These are phyloP conservation scores for Hystrix brachyura DNA, from an alignment of 2,113 vertebrate genomes.

Conservation along the genomic window DNA sequence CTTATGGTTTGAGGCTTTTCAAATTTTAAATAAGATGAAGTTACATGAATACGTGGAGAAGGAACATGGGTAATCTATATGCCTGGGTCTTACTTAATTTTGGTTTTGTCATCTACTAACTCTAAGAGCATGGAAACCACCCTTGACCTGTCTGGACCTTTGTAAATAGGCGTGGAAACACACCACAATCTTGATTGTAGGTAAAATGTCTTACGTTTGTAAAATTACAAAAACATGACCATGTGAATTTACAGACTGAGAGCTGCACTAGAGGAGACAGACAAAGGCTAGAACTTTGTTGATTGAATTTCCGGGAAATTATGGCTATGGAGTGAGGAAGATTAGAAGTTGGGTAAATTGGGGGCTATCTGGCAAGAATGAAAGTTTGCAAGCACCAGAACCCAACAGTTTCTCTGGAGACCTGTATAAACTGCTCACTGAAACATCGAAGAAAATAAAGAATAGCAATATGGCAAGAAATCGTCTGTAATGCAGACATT, in stretches of 20 bases:
- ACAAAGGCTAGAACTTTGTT: slow-evolving; percentile 6
- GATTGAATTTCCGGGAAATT: slow-evolving; percentile 18
- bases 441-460: slow-evolving; percentile 30
- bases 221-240: slow-evolving; percentile 15
- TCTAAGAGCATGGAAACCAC: neutral
- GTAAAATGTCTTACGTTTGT: neutral
- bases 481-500: neutral
- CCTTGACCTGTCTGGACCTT: neutral
- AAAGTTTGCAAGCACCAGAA: neutral
- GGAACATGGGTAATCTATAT: neutral
- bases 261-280: neutral
- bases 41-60: slow-evolving; percentile 16
- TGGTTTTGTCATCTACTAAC: neutral
- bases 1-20: neutral
- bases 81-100: neutral
- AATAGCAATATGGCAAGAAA: slow-evolving; percentile 13
- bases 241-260: neutral
- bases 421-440: neutral
- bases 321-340: neutral
- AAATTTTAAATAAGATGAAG: slow-evolving; percentile 42
- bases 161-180: slow-evolving; percentile 7
- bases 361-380: neutral
- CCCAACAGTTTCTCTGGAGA: neutral
- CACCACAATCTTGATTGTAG: neutral
- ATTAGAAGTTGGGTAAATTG: neutral